phyloP scores from a whole-genome alignment of 2,888 invertebrate species.

The Nomada goodeniana region DNA sequence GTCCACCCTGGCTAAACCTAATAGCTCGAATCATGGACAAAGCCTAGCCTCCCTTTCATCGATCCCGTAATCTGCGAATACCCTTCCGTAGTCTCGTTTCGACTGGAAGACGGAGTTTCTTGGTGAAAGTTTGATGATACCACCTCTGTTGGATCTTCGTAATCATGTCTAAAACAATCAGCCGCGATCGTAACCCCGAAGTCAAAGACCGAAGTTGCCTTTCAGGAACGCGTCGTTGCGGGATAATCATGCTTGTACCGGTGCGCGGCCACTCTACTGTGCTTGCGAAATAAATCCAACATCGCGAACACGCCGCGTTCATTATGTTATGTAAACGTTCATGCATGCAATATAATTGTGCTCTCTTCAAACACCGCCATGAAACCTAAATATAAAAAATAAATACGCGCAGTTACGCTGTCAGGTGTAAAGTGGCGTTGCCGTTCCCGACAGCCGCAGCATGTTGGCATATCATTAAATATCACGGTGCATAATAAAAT shows the following conservation, averaged over 20 bases:
- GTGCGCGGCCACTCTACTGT: neutral
- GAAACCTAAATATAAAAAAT: too few relatives aligned
- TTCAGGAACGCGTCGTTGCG: neutral
- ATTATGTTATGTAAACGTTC: neutral
- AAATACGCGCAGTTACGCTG: neutral
- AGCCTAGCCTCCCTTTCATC: slow-evolving; percentile 43
- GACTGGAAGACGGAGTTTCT: slow-evolving; percentile 32
- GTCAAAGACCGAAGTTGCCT: slow-evolving; percentile 48
- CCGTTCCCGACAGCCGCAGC: neutral
- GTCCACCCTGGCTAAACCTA: slow-evolving; percentile 10
- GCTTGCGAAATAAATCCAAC: slow-evolving; percentile 6
- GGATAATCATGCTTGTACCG: slow-evolving; percentile 22
- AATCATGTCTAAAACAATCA: slow-evolving; percentile 53
- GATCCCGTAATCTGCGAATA: slow-evolving; percentile 54
- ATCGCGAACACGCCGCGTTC: neutral
- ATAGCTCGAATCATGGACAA: slow-evolving; percentile 39
- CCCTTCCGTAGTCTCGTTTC: slow-evolving; percentile 30
- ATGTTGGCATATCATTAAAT: too few relatives aligned
- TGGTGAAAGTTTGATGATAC: slow-evolving; percentile 60
- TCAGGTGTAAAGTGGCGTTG: neutral
- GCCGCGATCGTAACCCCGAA: slow-evolving; percentile 32
- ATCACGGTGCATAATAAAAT: too few relatives aligned
- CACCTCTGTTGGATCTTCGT: slow-evolving; percentile 24
- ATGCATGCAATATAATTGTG: too few relatives aligned
- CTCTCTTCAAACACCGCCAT: too few relatives aligned